Base-by-base conservation (phyloP, 2,888 invertebrate genomes). In the Sthenelais limicola region DNA sequence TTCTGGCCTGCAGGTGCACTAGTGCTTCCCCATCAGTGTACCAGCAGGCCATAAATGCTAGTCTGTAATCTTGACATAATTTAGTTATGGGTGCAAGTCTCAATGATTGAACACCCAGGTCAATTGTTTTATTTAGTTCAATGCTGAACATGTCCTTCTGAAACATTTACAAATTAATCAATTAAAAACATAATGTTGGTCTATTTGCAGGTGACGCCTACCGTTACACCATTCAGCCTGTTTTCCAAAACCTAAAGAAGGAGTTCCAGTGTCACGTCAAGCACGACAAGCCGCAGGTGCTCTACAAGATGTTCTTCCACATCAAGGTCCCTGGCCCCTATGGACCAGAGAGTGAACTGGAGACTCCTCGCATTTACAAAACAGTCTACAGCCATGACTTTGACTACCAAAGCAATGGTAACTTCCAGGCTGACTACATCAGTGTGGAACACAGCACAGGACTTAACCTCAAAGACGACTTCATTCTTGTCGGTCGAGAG, bases 211-310 rank as follows among this genome's bases (percentile, higher is more conserved):
- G n/a, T 35, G 84, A 84, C 69, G 79, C 85, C 0, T 81, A 83
- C 56, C 79, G 82, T 52, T 84, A 82, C 79, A 81, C 82, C 7
- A 74, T 86, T 43, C 80, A 82, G 76, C 86, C 86, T 1, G 73
- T 80, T 18, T 84, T 82, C 76, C 74, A 80, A 28, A 78, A 77
- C 49, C 79, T 84, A 30, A 68, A 74, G 9, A 74, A 76, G 24
- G 78, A 80, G 72, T 86, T 84, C 72, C 77, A 81, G 71, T 86
- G 86, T 70, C 86, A 86, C 73, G 76, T 86, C 35, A 73, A 78
- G 62, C 83, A 84, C 70, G 68, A 76, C 28, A 78, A 77, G 15
- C 85, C 84, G n/a, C 43, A 73, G 12, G 73, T 80, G 35, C 82
- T 86, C n/a, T 86, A 86, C 78, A 80, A 81, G 35, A 73, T 86